Percentiles rank a stretch among this genome's conserved stretches.
phyloP scores from a whole-genome alignment of 2,113 vertebrate species.

The Cardinalis cardinalis region DNA sequence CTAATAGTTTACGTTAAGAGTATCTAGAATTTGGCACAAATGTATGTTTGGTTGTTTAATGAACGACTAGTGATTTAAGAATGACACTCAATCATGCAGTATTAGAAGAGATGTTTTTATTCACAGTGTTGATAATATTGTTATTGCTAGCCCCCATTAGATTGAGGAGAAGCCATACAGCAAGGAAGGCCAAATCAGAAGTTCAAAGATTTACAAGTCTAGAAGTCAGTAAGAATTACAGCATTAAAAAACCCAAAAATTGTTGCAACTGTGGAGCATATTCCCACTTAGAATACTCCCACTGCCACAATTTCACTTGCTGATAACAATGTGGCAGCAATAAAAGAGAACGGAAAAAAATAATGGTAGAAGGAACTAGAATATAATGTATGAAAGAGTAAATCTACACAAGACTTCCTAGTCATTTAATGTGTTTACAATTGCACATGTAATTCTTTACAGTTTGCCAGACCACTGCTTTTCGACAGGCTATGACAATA shows the following conservation, averaged over 20 bases:
- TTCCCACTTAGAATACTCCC: neutral
- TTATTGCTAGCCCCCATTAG: neutral
- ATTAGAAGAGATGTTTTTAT: neutral
- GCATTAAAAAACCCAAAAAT: neutral
- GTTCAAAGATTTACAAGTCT: neutral
- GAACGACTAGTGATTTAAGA: neutral
- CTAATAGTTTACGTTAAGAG: neutral
- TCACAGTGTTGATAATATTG: neutral
- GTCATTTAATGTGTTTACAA: neutral
- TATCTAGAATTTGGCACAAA: neutral
- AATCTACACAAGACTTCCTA: neutral
- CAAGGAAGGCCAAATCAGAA: neutral
- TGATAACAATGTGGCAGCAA: neutral
- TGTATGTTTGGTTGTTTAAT: neutral
- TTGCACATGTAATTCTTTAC: neutral
- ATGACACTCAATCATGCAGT: neutral
- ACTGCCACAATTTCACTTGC: neutral
- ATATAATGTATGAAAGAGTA: accelerated
- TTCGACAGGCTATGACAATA: neutral
- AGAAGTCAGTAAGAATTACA: neutral
- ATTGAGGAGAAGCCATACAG: neutral
- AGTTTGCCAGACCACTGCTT: neutral
- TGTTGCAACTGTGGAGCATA: neutral
- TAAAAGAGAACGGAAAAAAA: neutral
- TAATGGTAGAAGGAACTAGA: neutral